Base-by-base conservation (phyloP, 2,113 vertebrate species). In the Macroglossus sobrinus region DNA sequence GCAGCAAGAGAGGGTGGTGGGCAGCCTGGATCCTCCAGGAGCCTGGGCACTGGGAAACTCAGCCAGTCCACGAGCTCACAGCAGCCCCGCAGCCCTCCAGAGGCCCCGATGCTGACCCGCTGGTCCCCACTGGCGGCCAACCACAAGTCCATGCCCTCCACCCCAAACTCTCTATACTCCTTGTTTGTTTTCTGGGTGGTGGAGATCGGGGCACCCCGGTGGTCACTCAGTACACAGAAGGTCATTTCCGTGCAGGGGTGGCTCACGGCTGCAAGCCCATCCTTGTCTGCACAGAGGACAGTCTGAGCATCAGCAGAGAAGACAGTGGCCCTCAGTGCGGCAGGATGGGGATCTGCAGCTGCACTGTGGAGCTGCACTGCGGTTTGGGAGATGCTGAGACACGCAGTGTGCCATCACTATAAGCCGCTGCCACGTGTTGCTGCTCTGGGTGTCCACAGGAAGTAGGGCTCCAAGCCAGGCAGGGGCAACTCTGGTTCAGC, bases 21-120 rank as follows among this genome's bases (percentile, higher is more conserved):
- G 55, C 69, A 95, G 71, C 47, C 0, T 0, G 95, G 64, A 4
- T 40, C 79, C 98, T 98, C 96, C 0, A 92, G 91, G 79, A 92
- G 45, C 3, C 95, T 64, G 0, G 99, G 99, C 22, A 99, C 99
- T 0, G 99, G 99, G 95, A 99, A 99, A 14, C 99, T 99, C 94
- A 99, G 98, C 99, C 99, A 99, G 96, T 99, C 99, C 0, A 99
- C 96, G 5, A 99, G 99, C 84, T 99, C 99, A 26, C 99, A 99
- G 94, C 97, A 99, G 95, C 99, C 98, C 95, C 95, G 99, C 40
- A 93, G 94, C 99, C 99, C 99, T 97, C 99, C 97, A 0, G 99
- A 98, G 38, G 98, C 99, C 99, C 99, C 99, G 98, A 99, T n/a
- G 7, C 99, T 99, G 97, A 99, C 99, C 0, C 99, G 99, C 69